Percentiles rank a stretch among this genome's conserved stretches.
phyloP scores from a whole-genome alignment of 1,140 invertebrate species.

The Bombus sylvicola region DNA sequence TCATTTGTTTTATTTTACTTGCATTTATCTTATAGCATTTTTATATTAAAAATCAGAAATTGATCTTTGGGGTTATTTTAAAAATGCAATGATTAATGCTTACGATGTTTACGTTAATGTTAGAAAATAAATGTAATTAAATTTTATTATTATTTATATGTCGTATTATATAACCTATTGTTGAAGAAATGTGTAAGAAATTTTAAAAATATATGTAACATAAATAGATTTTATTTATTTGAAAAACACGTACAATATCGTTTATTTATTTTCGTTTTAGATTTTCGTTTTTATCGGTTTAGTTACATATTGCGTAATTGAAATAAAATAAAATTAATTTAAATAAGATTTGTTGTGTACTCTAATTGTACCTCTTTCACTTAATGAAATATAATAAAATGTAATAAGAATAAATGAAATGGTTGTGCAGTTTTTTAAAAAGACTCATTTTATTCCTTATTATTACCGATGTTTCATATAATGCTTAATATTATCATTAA shows the following conservation, averaged over 20 bases:
- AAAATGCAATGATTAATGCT: constrained; percentile 15
- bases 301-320: constrained; percentile 18
- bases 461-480: constrained; percentile 48
- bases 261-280: constrained; percentile 13
- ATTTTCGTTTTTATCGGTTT: constrained; percentile 8
- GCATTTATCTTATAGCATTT: background rate
- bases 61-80: background rate
- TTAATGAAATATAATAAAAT: background rate
- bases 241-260: constrained; percentile 12
- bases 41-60: background rate
- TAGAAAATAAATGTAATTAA: constrained; percentile 18
- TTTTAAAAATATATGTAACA: constrained; percentile 13
- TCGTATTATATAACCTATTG: constrained; percentile 11
- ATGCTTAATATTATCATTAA: constrained; percentile 59
- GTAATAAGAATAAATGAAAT: constrained; percentile 4
- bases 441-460: constrained; percentile 59
- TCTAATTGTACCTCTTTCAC: background rate
- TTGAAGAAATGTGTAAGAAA: constrained; percentile 23
- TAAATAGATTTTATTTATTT: constrained; percentile 43
- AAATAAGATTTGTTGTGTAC: constrained; percentile 1
- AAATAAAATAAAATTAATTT: constrained; percentile 40
- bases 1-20: background rate
- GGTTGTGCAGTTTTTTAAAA: constrained; percentile 48
- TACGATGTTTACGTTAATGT: constrained; percentile 34
- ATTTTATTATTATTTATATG: constrained; percentile 16